Conservation (phyloP, 2,888 invertebrate genomes). For the Himalopsyche anomala region DNA sequence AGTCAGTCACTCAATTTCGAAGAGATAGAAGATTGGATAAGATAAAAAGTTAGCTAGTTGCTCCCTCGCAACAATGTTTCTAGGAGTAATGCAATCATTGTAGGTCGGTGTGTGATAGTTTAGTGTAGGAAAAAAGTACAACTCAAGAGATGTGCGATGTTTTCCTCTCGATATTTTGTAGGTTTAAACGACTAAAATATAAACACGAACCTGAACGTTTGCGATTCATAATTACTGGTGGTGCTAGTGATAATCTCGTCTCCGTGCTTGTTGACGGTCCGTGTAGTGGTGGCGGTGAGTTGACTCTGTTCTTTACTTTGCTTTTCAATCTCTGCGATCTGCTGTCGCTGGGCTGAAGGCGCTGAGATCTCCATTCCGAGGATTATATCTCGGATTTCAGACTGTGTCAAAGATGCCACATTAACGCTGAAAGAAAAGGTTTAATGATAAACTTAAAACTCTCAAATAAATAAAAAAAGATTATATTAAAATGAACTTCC, state of each 20-base stretch:
- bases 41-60: no score
- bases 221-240: conserved; percentile 98
- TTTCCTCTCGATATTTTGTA: background rate
- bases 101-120: no score
- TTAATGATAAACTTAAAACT: background rate
- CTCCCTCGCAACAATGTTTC: no score
- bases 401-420: conserved; percentile 98
- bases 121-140: no score
- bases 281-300: conserved; percentile 97
- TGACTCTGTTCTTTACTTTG: conserved; percentile 99
- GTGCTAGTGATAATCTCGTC: conserved; percentile 99
- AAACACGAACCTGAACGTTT: conserved; percentile 85
- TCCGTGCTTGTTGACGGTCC: conserved; percentile 99
- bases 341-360: conserved; percentile 98
- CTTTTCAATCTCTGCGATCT: conserved; percentile 99
- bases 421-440: conserved; percentile 83
- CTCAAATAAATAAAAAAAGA: background rate
- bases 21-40: no score
- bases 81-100: background rate
- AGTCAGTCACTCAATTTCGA: no score
- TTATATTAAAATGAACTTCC: no score
- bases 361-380: conserved; percentile 99
- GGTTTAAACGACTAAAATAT: background rate
- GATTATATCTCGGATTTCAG: conserved; percentile 99
- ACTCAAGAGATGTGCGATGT: no score